Percentiles rank a stretch among this genome's conserved stretches.
Evolutionary conservation across 2,888 invertebrate genomes (phyloP).

Genomic region (Polydesmus complanatus): DNA sequence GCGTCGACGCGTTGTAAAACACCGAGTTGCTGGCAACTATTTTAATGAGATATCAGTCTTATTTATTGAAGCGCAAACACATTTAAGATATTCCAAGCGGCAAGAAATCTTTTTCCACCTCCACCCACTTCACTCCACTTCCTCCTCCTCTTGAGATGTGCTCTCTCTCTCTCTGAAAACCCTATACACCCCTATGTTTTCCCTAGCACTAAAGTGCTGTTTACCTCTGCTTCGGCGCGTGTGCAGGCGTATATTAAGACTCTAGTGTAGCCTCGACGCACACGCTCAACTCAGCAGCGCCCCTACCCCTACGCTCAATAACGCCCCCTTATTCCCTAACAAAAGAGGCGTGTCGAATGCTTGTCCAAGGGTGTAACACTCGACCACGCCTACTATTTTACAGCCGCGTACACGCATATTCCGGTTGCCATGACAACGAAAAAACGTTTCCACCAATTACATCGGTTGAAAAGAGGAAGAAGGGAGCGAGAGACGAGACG

Average conservation of each 20-base stretch:
- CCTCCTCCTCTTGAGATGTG: background rate
- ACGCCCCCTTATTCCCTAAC: background rate
- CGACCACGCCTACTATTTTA: background rate
- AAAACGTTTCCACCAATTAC: constrained; percentile 5
- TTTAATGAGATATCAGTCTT: constrained; percentile 14
- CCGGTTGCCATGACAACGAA: background rate
- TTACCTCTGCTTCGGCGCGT: background rate
- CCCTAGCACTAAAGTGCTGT: background rate
- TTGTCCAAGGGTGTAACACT: background rate
- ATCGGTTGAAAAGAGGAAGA: constrained; percentile 1
- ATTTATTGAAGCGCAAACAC: constrained; percentile 14
- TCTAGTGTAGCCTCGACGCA: background rate
- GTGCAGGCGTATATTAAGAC: background rate
- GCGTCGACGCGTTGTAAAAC: background rate
- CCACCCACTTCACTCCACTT: too few relatives aligned
- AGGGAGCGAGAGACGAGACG: background rate
- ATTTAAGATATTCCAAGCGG: background rate
- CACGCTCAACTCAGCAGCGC: too few relatives aligned
- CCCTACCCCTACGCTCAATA: too few relatives aligned
- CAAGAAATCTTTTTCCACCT: background rate
- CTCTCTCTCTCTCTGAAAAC: background rate
- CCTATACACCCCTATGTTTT: background rate
- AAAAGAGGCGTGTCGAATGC: background rate
- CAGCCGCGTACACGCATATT: background rate
- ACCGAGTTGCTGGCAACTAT: background rate